phyloP scores from a whole-genome alignment of 2,797 vertebrate genomes.

The Kryptopterus vitreolus region DNA sequence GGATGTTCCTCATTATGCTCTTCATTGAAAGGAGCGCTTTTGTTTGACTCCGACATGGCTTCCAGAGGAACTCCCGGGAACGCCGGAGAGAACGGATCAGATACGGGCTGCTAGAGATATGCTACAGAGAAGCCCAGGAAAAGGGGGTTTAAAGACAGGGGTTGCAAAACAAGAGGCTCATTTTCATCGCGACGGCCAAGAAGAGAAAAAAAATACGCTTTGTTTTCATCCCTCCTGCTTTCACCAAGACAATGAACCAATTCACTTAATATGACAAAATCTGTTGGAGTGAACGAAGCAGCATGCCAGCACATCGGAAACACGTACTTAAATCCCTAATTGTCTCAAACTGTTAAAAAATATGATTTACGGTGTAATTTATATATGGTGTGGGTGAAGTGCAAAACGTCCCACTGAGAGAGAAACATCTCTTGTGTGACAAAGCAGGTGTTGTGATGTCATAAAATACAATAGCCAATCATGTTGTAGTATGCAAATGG shows the following conservation, averaged over 20 bases:
- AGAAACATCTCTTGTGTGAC: background rate
- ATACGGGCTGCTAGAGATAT: background rate
- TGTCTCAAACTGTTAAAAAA: background rate
- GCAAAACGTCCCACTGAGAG: background rate
- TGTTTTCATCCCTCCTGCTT: conserved; percentile 35
- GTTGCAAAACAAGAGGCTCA: background rate
- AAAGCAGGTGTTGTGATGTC: background rate
- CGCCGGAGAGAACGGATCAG: background rate
- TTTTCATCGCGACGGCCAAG: conserved; percentile 4
- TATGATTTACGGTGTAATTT: background rate
- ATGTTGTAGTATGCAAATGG: background rate
- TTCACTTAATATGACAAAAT: conserved; percentile 29
- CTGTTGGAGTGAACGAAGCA: conserved; percentile 35
- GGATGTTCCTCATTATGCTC: conserved; percentile 1
- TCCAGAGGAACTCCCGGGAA: background rate
- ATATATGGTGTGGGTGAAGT: background rate
- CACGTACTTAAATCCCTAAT: background rate
- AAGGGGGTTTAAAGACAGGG: background rate
- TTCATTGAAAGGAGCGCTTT: conserved; percentile 7
- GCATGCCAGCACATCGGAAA: conserved; percentile 25
- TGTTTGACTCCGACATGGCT: background rate
- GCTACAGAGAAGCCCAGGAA: background rate
- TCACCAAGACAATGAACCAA: conserved; percentile 41
- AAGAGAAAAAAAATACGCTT: conserved; percentile 14
- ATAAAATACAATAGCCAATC: background rate